Base-by-base conservation (phyloP, 2,797 vertebrate species). In the Austrolebias charrua region DNA sequence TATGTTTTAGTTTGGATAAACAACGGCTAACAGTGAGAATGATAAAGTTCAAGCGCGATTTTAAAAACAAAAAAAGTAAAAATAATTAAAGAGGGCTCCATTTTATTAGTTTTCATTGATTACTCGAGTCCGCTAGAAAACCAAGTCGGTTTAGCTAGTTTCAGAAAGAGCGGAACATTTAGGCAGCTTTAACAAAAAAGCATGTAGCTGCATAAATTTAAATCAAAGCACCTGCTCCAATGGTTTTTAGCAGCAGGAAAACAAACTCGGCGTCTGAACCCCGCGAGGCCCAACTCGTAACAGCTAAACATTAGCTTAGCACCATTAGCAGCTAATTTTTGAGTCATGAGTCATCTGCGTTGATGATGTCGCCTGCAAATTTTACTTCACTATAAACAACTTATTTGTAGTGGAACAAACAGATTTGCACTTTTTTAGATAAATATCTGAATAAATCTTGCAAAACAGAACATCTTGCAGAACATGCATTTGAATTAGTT, bases 401-500 rank as follows among this genome's bases (percentile, higher is more conserved):
- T 38, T 9, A 9, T 38, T 11, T 38, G 8, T 14, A 13, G 2
- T 50, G n/a, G 24, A 65, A 0, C 1, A 0, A 1, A 24, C 4
- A 43, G 5, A 2, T 1, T 0, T 42, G 6, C 31, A 57, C 24
- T 24, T 31, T 5, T 19, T 11, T 29, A 5, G 1, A 31, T 15
- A 16, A 16, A 2, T 19, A 33, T 10, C 3, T 44, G 24, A 10
- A 11, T 0, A 5, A 16, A 12, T 50, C 31, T 49, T 47, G 18
- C 66, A 50, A n/a, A 38, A 10, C 8, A 35, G 10, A 38, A 38
- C 2, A 1, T n/a, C 3, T 10, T 11, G 28, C 31, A 63, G 11
- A 62, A 18, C 1, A 62, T 57, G 33, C 24, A 55, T 63, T 61
- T 70, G 58, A 71, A 75, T 84, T 73, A 74, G 79, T 81, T 66